A percentile compares a stretch with the other conserved stretches of the same genome.
These are phyloP conservation scores for Spea hammondii DNA, from an alignment of 2,797 vertebrate genomes.

Conservation along the genomic window DNA sequence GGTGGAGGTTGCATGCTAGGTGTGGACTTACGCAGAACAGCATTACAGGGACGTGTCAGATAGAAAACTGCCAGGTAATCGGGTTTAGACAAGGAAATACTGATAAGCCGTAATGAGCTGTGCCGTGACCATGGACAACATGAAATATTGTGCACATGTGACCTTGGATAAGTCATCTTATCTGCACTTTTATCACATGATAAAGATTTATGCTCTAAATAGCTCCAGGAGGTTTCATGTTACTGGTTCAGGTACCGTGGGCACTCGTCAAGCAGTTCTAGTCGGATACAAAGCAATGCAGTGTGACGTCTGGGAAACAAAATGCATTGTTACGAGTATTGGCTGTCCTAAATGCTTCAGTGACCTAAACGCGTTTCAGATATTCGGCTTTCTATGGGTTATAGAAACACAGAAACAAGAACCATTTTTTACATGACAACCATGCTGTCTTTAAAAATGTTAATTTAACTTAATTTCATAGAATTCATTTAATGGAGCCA, in stretches of 20 bases:
- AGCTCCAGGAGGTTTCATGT: no score
- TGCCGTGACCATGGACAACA: slow-evolving; percentile 21
- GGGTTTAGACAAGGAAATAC: slow-evolving; percentile 23
- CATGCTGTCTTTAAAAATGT: no score
- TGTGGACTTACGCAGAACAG: not conserved
- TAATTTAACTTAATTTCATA: no score
- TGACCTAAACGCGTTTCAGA: no score
- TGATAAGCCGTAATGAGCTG: slow-evolving; percentile 26
- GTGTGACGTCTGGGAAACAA: no score
- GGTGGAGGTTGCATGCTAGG: slow-evolving; percentile 12
- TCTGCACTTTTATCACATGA: slow-evolving; percentile 12
- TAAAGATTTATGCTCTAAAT: not conserved
- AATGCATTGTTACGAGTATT: no score
- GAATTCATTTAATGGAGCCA: no score
- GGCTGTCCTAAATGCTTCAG: no score
- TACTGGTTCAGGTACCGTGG: not conserved
- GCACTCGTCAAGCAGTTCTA: not conserved
- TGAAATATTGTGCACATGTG: slow-evolving; percentile 10
- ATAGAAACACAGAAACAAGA: no score
- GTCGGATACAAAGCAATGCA: not conserved
- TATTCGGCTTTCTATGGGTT: no score
- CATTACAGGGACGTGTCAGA: not conserved
- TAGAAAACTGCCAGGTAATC: slow-evolving; percentile 14
- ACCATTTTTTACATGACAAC: no score
- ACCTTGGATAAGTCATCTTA: slow-evolving; percentile 36